phyloP scores from a whole-genome alignment of 2,113 vertebrate genomes.

The Pollimyrus isidori region DNA sequence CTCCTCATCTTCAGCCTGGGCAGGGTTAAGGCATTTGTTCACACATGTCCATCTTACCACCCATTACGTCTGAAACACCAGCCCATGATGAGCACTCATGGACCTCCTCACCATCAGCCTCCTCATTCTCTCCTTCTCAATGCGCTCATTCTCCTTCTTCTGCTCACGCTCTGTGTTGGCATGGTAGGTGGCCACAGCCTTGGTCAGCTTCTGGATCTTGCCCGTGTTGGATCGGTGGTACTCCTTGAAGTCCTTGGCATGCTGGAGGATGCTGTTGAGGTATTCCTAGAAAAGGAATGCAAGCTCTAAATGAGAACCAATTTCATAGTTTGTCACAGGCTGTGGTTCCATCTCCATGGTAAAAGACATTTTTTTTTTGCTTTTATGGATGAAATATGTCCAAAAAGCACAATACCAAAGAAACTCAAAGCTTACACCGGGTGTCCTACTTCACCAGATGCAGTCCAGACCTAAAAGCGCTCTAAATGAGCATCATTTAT shows the following conservation, averaged over 20 bases:
- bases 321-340: too few species aligned
- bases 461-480: neutral
- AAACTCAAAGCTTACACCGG: too few species aligned
- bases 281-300: slow-evolving; percentile 70
- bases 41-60: neutral
- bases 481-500: neutral
- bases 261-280: slow-evolving; percentile 97
- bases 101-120: slow-evolving; percentile 74
- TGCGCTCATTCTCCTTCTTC: slow-evolving; percentile 96
- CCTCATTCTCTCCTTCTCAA: slow-evolving; percentile 95
- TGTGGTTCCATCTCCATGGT: neutral
- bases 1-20: slow-evolving; percentile 89
- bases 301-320: neutral
- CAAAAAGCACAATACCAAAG: neutral
- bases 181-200: slow-evolving; percentile 90
- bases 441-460: neutral
- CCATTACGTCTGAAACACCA: too few species aligned
- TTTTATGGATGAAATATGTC: neutral
- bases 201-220: slow-evolving; percentile 91
- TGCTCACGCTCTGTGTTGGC: slow-evolving; percentile 97
- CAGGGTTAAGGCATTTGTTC: neutral
- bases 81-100: too few species aligned
- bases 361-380: neutral
- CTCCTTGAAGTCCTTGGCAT: slow-evolving; percentile 97
- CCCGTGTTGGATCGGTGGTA: slow-evolving; percentile 90